Base-by-base conservation (phyloP, 2,797 vertebrate species). In the Myioborus miniatus region DNA sequence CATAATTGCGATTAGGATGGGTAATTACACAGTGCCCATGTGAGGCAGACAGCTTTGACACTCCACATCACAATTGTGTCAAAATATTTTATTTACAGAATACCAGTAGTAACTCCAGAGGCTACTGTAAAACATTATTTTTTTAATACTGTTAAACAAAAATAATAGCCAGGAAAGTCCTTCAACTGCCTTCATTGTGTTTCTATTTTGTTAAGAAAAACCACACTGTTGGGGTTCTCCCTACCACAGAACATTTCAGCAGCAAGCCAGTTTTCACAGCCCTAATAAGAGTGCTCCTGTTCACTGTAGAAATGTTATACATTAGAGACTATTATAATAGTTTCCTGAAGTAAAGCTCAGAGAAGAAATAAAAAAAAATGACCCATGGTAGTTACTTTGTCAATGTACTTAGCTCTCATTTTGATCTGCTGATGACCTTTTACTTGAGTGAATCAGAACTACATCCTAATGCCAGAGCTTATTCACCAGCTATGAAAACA, bases 21-120 rank as follows among this genome's bases (percentile, higher is more conserved):
- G 79, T 95, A 97, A 97, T 96, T 95, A 96, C 88, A 95, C 52
- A 78, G 86, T 78, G 87, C 93, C 93, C 93, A 85, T 59, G 74
- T 62, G 90, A 94, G 90, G 86, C 79, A 96, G 96, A 86, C 92
- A 94, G 95, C 80, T 97, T 70, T 18, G 2, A 93, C 59, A 80
- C 81, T 94, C 74, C n/a, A 23, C 58, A 93, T 93, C 89, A 81
- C 92, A 87, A 88, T 79, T 27, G 26, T 93, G 86, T 95, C 96
- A 94, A 95, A 96, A 92, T 92, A 94, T 90, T 95, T 96, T 97
- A 96, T 95, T 97, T 97, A 95, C 91, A 85, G 71, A 96, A 36
- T 36, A 92, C 50, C 58, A 85, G 37, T 27, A 90, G 43, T 34
- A 92, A 89, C 92, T 96, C 81, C 71, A 92, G 49, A 93, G 88